Percentiles rank a stretch among this genome's conserved stretches.
Conservation (phyloP, 2,113 vertebrate genomes). For the Leptodactylus fuscus region DNA sequence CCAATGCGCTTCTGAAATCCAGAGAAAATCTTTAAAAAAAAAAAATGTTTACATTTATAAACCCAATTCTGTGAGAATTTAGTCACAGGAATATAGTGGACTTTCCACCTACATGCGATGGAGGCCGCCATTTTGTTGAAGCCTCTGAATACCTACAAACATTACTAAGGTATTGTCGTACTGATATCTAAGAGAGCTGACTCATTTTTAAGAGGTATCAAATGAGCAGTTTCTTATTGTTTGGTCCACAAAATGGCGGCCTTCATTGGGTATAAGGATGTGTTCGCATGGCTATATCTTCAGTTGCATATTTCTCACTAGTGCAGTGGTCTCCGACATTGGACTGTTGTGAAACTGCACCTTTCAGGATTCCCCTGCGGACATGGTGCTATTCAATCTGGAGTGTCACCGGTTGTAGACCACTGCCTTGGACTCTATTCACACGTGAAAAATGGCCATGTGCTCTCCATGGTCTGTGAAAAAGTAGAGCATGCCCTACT, state of each 20-base stretch:
- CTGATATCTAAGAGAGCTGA: neutral
- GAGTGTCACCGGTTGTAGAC: neutral
- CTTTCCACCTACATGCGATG: neutral
- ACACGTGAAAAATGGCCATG: too few species aligned
- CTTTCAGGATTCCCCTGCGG: neutral
- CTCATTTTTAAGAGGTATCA: neutral
- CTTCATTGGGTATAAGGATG: neutral
- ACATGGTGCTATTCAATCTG: too few species aligned
- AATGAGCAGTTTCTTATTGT: neutral
- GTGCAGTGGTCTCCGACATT: too few species aligned
- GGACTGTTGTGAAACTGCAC: neutral
- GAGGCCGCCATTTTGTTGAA: neutral
- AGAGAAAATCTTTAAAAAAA: neutral
- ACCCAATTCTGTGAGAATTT: constrained; percentile 17
- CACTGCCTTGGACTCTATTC: too few species aligned
- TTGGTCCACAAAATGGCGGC: constrained; percentile 1
- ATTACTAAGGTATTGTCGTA: neutral
- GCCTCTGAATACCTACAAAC: neutral
- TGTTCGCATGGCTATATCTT: neutral
- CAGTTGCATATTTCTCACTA: neutral
- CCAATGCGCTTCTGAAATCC: constrained; percentile 13
- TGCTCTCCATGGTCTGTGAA: too few species aligned
- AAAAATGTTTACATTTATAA: constrained; percentile 41
- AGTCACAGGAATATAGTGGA: neutral
- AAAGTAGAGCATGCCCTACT: too few species aligned